These are phyloP conservation scores for Eupithecia subumbrata DNA, from an alignment of 2,888 invertebrate genomes.

Conservation along the genomic window DNA sequence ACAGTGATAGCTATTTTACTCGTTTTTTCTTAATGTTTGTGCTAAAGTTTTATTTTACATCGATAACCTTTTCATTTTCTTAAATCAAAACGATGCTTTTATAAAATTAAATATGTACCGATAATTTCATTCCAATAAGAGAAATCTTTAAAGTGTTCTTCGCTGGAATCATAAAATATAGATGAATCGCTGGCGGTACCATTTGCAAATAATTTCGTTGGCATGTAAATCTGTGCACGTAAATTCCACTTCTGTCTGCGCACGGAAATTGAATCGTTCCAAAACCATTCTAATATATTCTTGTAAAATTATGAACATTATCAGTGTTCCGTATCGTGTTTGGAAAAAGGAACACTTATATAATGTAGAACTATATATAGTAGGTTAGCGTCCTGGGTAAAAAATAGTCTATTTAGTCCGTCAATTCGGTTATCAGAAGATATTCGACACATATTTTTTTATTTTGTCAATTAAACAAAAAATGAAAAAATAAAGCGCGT, in stretches of 20 bases:
- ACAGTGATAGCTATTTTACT: conserved; percentile 25
- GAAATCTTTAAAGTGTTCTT: conserved; percentile 57
- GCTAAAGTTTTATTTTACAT: conserved; percentile 5
- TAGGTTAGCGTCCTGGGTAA: no score
- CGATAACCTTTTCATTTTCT: neutral
- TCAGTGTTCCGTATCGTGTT: conserved; percentile 19
- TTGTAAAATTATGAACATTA: conserved; percentile 32
- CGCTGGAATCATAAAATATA: conserved; percentile 71
- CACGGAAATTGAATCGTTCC: conserved; percentile 82
- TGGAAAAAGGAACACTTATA: neutral
- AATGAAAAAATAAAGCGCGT: no score
- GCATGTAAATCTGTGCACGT: conserved; percentile 82
- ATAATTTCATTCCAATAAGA: conserved; percentile 48
- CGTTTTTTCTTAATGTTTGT: conserved; percentile 6
- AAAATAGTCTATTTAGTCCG: no score
- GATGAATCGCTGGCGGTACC: conserved; percentile 71
- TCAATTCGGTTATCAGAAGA: no score
- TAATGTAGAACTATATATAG: neutral
- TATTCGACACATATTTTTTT: no score
- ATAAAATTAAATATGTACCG: conserved; percentile 16
- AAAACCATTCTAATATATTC: conserved; percentile 74
- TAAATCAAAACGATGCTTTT: neutral
- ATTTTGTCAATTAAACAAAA: no score
- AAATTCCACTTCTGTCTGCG: conserved; percentile 80
- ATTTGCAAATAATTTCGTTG: conserved; percentile 80